Conservation (phyloP, 2,113 vertebrate species). For the Cathartes aura region DNA sequence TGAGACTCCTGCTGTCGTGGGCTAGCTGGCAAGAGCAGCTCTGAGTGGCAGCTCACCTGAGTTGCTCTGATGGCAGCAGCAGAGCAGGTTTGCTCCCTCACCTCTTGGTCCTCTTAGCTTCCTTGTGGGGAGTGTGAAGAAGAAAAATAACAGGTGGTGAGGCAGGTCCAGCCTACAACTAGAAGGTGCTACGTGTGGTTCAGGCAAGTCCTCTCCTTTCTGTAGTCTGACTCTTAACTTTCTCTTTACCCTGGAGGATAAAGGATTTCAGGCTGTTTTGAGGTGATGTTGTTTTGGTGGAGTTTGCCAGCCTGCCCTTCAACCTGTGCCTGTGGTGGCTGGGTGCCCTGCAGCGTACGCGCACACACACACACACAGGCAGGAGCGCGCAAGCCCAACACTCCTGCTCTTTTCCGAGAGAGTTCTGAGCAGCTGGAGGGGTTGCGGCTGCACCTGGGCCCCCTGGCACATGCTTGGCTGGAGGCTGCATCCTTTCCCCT, state of each 20-base stretch:
- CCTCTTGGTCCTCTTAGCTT: neutral
- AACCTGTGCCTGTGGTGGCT: neutral
- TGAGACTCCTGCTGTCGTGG: neutral
- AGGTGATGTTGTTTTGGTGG: neutral
- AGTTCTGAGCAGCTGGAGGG: neutral
- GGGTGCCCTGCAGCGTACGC: neutral
- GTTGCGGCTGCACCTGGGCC: neutral
- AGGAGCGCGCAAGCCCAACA: fast-evolving
- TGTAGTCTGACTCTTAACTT: neutral
- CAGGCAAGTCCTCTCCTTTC: neutral
- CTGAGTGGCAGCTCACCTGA: neutral
- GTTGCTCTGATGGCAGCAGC: neutral
- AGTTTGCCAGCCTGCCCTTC: neutral
- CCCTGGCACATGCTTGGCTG: neutral
- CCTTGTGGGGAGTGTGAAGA: neutral
- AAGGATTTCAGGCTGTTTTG: neutral
- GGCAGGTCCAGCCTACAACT: neutral
- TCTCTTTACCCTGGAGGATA: neutral
- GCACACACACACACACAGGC: neutral
- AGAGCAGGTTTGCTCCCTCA: neutral
- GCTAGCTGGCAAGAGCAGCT: neutral
- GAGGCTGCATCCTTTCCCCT: neutral
- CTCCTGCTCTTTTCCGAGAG: neutral
- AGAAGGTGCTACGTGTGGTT: neutral
- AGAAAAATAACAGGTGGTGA: conserved; percentile 23